Evolutionary conservation across 2,888 invertebrate genomes (phyloP).

Genomic region (Troides aeacus): DNA sequence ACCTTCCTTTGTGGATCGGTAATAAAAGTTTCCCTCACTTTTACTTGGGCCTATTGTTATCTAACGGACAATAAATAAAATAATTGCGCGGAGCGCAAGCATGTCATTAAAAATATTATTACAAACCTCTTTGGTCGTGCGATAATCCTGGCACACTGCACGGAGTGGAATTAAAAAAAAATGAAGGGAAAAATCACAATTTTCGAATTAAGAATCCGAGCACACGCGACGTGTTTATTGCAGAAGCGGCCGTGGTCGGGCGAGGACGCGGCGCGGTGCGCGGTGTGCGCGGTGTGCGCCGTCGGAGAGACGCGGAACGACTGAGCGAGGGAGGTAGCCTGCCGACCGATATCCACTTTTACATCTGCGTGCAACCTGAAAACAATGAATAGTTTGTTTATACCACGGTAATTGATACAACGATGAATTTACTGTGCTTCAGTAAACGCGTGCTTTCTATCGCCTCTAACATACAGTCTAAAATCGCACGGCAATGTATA

Average conservation of each 20-base stretch:
- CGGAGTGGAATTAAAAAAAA: slow-evolving; percentile 45
- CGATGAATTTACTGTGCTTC: slow-evolving; percentile 32
- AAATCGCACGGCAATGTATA: slow-evolving; percentile 3
- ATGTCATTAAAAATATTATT: slow-evolving; percentile 14
- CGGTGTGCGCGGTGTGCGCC: slow-evolving; percentile 63
- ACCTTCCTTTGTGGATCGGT: slow-evolving; percentile 25
- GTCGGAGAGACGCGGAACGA: slow-evolving; percentile 58
- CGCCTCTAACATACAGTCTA: slow-evolving; percentile 1
- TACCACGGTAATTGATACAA: slow-evolving; percentile 40
- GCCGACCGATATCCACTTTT: slow-evolving; percentile 31
- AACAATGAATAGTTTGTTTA: slow-evolving; percentile 41
- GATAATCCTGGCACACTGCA: slow-evolving; percentile 65
- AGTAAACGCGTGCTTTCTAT: slow-evolving; percentile 4
- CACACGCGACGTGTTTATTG: slow-evolving; percentile 57
- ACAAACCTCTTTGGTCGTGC: slow-evolving; percentile 52
- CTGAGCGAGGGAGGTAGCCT: slow-evolving; percentile 40
- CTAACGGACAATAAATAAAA: slow-evolving; percentile 15
- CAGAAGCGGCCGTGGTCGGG: slow-evolving; percentile 27
- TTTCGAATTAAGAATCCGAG: slow-evolving; percentile 47
- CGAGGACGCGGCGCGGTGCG: slow-evolving; percentile 31
- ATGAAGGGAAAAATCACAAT: slow-evolving; percentile 53
- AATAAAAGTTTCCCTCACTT: slow-evolving; percentile 36
- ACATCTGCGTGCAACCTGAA: slow-evolving; percentile 34
- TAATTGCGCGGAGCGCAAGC: too few species aligned
- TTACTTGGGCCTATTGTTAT: slow-evolving; percentile 39